Percentiles rank a stretch among this genome's conserved stretches.
These are phyloP conservation scores for Deilephila elpenor DNA, from an alignment of 2,888 invertebrate species.

Conservation along the genomic window DNA sequence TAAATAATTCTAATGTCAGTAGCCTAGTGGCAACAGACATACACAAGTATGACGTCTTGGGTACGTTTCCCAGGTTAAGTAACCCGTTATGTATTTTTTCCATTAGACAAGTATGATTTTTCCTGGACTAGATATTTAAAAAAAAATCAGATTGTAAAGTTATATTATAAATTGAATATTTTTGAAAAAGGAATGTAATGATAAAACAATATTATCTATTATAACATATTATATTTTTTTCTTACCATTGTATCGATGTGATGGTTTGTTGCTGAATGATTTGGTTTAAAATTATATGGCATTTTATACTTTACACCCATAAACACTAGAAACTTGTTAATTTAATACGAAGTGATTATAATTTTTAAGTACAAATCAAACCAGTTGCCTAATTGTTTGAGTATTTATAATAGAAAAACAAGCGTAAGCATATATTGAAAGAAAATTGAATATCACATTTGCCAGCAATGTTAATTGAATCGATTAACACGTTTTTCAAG, in stretches of 20 bases:
- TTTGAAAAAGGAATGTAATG: background rate
- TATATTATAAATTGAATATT: background rate
- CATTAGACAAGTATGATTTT: too few relatives aligned
- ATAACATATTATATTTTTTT: background rate
- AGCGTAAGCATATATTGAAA: background rate
- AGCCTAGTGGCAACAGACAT: too few relatives aligned
- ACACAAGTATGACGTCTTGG: too few relatives aligned
- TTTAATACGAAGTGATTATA: background rate
- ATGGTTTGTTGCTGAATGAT: background rate
- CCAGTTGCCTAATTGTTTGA: slow-evolving; percentile 17
- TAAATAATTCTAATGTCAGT: too few relatives aligned
- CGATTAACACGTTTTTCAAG: slow-evolving; percentile 26
- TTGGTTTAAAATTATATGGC: background rate
- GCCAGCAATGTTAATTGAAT: slow-evolving; percentile 15
- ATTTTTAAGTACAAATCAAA: slow-evolving; percentile 8
- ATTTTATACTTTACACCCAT: slow-evolving; percentile 17
- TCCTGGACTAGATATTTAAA: too few relatives aligned
- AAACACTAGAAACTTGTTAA: slow-evolving; percentile 1
- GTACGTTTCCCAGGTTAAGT: too few relatives aligned
- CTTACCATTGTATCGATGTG: slow-evolving; percentile 20
- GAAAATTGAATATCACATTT: background rate
- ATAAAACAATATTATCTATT: background rate
- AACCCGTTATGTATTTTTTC: too few relatives aligned
- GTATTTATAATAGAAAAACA: background rate
- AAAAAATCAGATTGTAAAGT: background rate